A percentile compares a stretch with the other conserved stretches of the same genome.
Evolutionary conservation across 2,797 vertebrate genomes (phyloP).

Genomic region (Eidolon dupreanum): DNA sequence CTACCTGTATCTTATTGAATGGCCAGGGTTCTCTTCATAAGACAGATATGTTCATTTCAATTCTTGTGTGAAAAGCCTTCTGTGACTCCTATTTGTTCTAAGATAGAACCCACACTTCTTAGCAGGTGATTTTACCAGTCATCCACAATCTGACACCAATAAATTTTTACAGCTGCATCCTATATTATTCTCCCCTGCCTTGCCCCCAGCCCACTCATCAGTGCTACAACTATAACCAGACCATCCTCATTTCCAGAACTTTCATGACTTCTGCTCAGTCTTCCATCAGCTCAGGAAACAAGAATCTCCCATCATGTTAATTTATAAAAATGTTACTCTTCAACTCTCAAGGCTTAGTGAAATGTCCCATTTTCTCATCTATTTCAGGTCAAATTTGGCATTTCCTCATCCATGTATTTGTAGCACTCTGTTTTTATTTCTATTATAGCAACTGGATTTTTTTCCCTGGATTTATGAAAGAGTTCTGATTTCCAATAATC

Average conservation of each 20-base stretch:
- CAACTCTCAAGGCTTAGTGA: not conserved
- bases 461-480: not conserved
- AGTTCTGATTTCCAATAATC: not conserved
- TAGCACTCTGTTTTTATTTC: not conserved
- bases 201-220: not conserved
- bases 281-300: not conserved
- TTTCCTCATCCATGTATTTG: not conserved
- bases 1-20: not conserved
- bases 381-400: not conserved
- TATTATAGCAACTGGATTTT: not conserved
- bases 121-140: not conserved
- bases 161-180: not conserved
- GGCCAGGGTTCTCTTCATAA: not conserved
- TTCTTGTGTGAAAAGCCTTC: not conserved
- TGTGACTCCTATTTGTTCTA: not conserved
- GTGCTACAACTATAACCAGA: not conserved
- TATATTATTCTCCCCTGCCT: not conserved
- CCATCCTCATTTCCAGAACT: not conserved
- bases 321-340: slow-evolving; percentile 6
- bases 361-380: not conserved
- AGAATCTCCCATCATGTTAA: not conserved
- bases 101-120: not conserved
- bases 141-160: not conserved
- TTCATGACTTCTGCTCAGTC: not conserved
- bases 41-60: not conserved